Evolutionary conservation across 2,113 vertebrate genomes (phyloP), one percentile per base, ranked within the genome.

Genomic region (Notarius quadriscutis): DNA sequence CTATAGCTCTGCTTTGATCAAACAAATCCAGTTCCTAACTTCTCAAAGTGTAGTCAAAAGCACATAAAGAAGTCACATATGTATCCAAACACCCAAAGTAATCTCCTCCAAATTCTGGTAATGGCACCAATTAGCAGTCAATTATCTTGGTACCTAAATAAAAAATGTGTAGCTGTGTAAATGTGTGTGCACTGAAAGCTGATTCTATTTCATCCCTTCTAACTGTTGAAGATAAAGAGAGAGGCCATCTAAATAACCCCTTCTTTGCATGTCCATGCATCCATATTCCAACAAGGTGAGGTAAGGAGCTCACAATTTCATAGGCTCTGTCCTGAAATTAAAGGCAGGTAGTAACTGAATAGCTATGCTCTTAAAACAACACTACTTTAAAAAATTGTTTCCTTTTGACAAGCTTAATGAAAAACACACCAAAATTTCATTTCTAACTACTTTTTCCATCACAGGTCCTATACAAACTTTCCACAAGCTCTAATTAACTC

Each of bases 51-150:
- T 87, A 88, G 85, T 92, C 91, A 92, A 89, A 90, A 84, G 85
- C 89, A 91, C 78, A 91, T 87, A 89, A 84, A 90, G 86, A 90
- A 89, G 67, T 75, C 88, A 86, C 88, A 91, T 84, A 77, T 62
- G 87, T 88, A 86, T 78, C 84, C 60, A 90, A 91, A 92, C 88
- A 89, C 89, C 74, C 88, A 90, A 84, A 87, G 84, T 92, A 90
- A 91, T 93, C 87, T 89, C 89, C 92, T 91, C 91, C 85, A 79
- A 90, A 91, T 91, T 91, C 89, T 93, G 91, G 92, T 91, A 89
- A 89, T 88, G 89, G 77, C 93, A 90, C 91, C 93, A 94, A 94
- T 94, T 93, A 94, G 90, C 85, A 91, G 91, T 93, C 87, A 93
- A 84, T 89, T 88, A 85, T 83, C 11, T 58, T 74, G 87, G 88